Evolutionary conservation across 1,140 invertebrate species (phyloP).

Genomic region (Heliconius eleuchia): DNA sequence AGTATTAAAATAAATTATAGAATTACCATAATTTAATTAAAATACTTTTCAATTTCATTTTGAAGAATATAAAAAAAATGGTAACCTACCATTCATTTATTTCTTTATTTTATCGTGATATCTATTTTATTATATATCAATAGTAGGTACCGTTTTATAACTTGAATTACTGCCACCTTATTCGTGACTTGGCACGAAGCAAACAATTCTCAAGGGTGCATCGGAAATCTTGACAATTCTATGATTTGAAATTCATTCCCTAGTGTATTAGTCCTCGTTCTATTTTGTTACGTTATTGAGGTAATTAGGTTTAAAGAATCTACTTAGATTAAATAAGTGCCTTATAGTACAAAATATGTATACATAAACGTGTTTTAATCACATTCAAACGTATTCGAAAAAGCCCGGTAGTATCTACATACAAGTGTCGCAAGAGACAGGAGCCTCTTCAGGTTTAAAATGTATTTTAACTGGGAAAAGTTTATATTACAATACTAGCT

Average conservation of each 20-base stretch:
- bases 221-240: constrained; percentile 26
- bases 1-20: no score
- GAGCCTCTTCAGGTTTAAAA: no score
- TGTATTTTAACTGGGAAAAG: no score
- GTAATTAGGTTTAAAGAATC: background rate
- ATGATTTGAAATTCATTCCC: constrained; percentile 40
- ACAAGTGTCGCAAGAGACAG: no score
- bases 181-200: constrained; percentile 21
- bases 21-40: no score
- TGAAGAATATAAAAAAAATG: no score
- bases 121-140: background rate
- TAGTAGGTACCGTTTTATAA: background rate
- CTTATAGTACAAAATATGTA: background rate
- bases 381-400: no score
- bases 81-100: background rate
- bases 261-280: constrained; percentile 27
- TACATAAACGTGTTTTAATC: background rate
- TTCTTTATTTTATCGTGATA: background rate
- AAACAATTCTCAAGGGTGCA: constrained; percentile 25
- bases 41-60: no score
- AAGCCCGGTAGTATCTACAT: no score
- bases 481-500: no score
- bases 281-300: constrained; percentile 20
- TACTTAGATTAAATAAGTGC: background rate
- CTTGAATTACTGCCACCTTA: constrained; percentile 5